phyloP scores from a whole-genome alignment of 2,797 vertebrate species.

The Poeciliopsis gracilis region DNA sequence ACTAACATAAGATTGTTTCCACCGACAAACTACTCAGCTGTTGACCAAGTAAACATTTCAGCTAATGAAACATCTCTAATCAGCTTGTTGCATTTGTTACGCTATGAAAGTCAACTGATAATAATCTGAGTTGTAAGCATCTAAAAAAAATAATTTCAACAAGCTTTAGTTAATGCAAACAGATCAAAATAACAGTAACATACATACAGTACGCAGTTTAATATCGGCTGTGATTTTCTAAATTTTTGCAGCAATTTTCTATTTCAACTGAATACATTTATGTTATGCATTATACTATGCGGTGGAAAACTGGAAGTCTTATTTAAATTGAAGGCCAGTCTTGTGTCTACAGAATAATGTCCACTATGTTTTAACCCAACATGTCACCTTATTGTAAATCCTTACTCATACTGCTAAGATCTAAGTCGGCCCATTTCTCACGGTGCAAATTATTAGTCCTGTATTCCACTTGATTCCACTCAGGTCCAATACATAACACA shows the following conservation, averaged over 20 bases:
- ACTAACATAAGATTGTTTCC: neutral
- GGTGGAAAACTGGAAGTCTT: neutral
- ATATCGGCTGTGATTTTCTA: neutral
- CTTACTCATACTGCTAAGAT: neutral
- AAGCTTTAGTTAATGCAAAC: neutral
- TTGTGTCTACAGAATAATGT: neutral
- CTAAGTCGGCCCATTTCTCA: neutral
- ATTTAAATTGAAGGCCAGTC: neutral
- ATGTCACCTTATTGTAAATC: neutral
- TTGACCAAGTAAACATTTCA: neutral
- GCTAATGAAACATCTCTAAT: neutral
- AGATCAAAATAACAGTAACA: neutral
- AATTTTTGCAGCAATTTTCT: neutral
- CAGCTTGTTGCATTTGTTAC: neutral
- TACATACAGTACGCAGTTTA: neutral
- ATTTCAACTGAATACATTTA: neutral
- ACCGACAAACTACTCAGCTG: neutral
- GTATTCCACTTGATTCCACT: neutral
- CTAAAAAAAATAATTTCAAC: neutral
- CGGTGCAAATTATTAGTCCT: conserved; percentile 8
- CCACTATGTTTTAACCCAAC: neutral
- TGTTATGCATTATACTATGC: neutral
- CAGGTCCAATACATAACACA: neutral
- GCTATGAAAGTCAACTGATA: neutral
- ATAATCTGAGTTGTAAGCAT: neutral